Percentiles rank a stretch among this genome's conserved stretches.
Evolutionary conservation across 2,888 invertebrate genomes (phyloP).

Genomic region (Xylota segnis): DNA sequence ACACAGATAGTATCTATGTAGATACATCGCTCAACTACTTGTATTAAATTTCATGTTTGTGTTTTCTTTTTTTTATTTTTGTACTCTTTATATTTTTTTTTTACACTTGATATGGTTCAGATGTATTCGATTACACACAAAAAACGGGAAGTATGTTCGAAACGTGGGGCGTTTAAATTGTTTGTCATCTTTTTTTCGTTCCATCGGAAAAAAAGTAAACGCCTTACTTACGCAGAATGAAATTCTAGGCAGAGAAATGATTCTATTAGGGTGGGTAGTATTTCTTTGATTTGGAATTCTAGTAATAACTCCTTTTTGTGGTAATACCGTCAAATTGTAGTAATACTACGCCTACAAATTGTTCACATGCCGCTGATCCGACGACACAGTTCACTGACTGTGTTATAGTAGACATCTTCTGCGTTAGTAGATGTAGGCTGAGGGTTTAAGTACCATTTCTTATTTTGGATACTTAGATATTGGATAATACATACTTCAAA

Average conservation of each 20-base stretch:
- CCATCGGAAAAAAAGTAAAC: not conserved
- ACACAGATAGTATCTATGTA: not conserved
- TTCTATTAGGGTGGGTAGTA: conserved; percentile 4
- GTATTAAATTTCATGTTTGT: conserved; percentile 4
- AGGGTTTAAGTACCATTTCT: no score
- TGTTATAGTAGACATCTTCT: no score
- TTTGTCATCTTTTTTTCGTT: conserved; percentile 6
- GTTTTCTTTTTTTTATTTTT: not conserved
- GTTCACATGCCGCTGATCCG: no score
- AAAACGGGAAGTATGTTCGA: not conserved
- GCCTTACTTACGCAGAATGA: conserved; percentile 11
- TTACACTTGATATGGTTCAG: conserved; percentile 31
- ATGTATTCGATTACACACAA: conserved; percentile 28
- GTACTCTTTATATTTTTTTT: not conserved
- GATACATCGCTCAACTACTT: conserved; percentile 24
- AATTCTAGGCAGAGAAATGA: conserved; percentile 11
- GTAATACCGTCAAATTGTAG: not conserved
- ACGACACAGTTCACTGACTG: no score
- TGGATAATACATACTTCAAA: no score
- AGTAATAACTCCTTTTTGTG: conserved; percentile 14
- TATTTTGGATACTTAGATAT: no score
- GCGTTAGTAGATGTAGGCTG: no score
- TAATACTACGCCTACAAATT: not conserved
- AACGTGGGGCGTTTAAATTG: conserved; percentile 16
- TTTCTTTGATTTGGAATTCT: conserved; percentile 36